Conservation (phyloP, 2,888 invertebrate genomes). For the Scelioninae gen. 2 region DNA sequence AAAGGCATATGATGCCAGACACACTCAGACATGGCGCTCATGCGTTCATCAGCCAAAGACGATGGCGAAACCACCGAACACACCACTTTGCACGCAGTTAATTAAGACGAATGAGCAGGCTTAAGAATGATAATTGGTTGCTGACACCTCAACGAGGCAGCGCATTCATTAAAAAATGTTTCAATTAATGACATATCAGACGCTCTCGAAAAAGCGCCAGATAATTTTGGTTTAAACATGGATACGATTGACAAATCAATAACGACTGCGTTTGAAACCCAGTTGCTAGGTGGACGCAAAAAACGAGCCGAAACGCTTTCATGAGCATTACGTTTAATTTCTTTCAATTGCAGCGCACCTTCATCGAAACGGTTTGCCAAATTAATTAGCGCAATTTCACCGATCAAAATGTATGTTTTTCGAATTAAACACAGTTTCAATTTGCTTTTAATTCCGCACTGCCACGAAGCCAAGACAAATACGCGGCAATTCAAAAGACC, state of each 20-base stretch:
- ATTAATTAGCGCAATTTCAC: no score
- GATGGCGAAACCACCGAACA: conserved; percentile 41
- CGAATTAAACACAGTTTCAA: no score
- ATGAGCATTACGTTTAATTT: no score
- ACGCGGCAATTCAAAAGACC: no score
- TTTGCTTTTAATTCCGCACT: no score
- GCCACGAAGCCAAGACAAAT: no score
- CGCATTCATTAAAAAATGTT: conserved; percentile 50
- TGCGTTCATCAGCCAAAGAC: conserved; percentile 58
- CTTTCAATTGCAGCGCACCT: no score
- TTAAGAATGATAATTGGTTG: conserved; percentile 50
- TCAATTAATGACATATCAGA: conserved; percentile 44
- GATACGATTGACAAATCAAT: conserved; percentile 29
- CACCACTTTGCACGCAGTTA: conserved; percentile 53
- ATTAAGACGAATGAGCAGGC: conserved; percentile 55
- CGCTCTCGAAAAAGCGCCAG: conserved; percentile 16
- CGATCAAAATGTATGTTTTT: no score
- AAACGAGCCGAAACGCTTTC: neutral
- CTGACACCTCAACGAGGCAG: conserved; percentile 48
- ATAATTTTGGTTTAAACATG: conserved; percentile 24
- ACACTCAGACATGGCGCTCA: conserved; percentile 57
- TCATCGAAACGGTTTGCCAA: no score
- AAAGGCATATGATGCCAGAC: conserved; percentile 49
- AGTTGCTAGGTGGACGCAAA: conserved; percentile 16
- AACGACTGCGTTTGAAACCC: conserved; percentile 14